phyloP scores from a whole-genome alignment of 2,888 invertebrate genomes.

The Hoplodrina blanda region DNA sequence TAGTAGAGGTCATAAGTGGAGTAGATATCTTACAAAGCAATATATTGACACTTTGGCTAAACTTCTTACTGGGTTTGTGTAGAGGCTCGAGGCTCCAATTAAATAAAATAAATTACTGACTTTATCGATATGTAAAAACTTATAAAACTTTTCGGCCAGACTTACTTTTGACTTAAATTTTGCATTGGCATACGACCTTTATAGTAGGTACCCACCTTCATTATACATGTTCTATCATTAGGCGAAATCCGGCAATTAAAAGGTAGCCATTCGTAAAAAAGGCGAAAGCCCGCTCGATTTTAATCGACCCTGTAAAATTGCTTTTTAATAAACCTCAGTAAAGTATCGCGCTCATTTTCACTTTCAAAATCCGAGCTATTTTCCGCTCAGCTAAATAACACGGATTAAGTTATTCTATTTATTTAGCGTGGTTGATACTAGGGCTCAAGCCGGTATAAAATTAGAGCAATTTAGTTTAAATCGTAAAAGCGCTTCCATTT shows the following conservation, averaged over 20 bases:
- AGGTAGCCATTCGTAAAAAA: neutral
- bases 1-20: too few relatives aligned
- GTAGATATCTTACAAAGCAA: too few relatives aligned
- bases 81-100: too few relatives aligned
- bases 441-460: constrained; percentile 48
- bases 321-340: neutral
- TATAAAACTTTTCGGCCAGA: too few relatives aligned
- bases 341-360: constrained; percentile 35
- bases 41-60: too few relatives aligned
- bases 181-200: too few relatives aligned
- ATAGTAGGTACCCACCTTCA: too few relatives aligned
- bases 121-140: too few relatives aligned
- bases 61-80: too few relatives aligned
- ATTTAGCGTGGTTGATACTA: constrained; percentile 48
- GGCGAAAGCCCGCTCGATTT: neutral
- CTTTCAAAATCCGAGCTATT: constrained; percentile 36
- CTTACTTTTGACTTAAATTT: too few relatives aligned
- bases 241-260: neutral
- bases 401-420: constrained; percentile 56
- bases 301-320: neutral
- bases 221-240: neutral
- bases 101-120: too few relatives aligned
- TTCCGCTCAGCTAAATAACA: constrained; percentile 43
- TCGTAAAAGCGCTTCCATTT: constrained; percentile 39
- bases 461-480: constrained; percentile 52